Base-by-base conservation (phyloP, 2,797 vertebrate genomes). In the Pterois miles region DNA sequence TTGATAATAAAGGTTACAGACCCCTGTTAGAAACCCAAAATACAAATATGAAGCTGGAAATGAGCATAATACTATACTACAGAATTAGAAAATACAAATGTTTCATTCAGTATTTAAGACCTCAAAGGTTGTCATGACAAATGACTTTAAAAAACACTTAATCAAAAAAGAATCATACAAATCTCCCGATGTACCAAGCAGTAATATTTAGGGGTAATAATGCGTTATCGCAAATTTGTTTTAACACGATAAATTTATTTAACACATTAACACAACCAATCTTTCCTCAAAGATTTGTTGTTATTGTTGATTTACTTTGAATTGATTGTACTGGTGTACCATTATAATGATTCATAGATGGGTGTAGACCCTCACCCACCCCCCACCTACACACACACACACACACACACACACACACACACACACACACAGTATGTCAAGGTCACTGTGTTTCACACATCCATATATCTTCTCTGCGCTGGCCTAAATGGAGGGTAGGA, bases 401-500 rank as follows among this genome's bases (percentile, higher is more conserved):
- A 76, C 54, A 38, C 46, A 56, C 53, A 25, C 63, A 76, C 66
- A 40, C 60, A 48, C 67, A 48, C 48, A 62, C 52, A 40, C 63
- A 52, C 76, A 62, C 71, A 65, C 52, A 81, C 71, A 74, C 38
- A 78, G 38, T 87, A 68, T 83, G 82, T 89, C 90, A 92, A 91
- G 92, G 89, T 93, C 91, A 89, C 65, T 62, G 63, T 82, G 72
- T 38, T 85, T 77, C 72, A 78, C 86, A 83, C 67, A 78, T 81
- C 82, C 81, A 90, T 92, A 89, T 87, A 91, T 92, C 90, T 92
- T 89, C 74, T 62, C 70, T 82, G 53, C 69, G 53, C 69, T 71
- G 65, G 62, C 75, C 66, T 71, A 81, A 89, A 88, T 87, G 82
- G 79, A 74, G 62, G 80, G 48, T 60, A 56, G 80, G 82, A 81